Percentiles rank a stretch among this genome's conserved stretches.
phyloP scores from a whole-genome alignment of 1,140 invertebrate genomes.

The Notospermus geniculatus region DNA sequence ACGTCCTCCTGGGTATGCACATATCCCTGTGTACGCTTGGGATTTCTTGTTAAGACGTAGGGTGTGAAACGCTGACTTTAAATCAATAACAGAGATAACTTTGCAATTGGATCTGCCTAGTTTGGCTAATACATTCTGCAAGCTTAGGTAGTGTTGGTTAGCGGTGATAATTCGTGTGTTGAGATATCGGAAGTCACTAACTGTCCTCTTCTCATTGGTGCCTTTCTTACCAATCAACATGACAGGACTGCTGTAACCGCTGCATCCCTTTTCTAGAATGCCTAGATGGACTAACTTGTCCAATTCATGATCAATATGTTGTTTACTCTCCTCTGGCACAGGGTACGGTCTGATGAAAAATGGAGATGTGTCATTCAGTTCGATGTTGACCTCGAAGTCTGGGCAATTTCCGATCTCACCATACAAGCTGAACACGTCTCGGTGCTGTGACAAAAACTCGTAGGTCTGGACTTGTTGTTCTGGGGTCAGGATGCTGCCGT shows the following conservation, averaged over 20 bases:
- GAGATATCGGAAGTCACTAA: neutral
- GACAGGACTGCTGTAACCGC: neutral
- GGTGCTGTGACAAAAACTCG: neutral
- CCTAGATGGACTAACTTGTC: neutral
- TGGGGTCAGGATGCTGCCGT: neutral
- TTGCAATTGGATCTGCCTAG: neutral
- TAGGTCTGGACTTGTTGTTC: neutral
- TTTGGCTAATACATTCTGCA: neutral
- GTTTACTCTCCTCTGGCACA: neutral
- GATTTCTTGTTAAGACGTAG: neutral
- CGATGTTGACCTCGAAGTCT: neutral
- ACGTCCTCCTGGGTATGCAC: neutral
- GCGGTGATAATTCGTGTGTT: neutral
- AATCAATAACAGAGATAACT: neutral
- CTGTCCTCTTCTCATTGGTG: neutral
- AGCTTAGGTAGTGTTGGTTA: neutral
- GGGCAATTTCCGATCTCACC: neutral
- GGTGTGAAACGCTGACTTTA: neutral
- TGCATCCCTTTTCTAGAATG: neutral
- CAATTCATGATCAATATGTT: neutral
- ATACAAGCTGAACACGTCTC: neutral
- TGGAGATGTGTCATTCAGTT: neutral
- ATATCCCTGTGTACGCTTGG: neutral
- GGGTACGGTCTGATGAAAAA: constrained; percentile 1
- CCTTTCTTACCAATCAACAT: neutral